Percentiles rank a stretch among this genome's conserved stretches.
Evolutionary conservation across 2,113 vertebrate genomes (phyloP).

Genomic region (Alethe diademata): DNA sequence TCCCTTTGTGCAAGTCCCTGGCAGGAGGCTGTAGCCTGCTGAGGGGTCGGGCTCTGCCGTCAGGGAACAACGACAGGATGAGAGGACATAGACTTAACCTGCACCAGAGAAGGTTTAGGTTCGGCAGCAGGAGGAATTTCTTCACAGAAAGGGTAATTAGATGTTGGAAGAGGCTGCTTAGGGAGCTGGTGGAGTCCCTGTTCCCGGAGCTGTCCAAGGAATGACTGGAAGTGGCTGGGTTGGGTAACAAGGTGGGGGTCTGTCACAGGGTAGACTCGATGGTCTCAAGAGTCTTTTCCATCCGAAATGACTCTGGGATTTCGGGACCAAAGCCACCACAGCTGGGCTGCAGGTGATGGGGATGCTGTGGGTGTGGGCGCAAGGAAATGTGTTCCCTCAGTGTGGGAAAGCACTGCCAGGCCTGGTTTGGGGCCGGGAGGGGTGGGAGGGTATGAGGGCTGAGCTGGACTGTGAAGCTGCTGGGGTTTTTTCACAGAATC

Average conservation of each 20-base stretch:
- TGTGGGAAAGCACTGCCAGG: background rate
- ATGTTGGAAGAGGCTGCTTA: background rate
- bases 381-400: background rate
- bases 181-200: background rate
- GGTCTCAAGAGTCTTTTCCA: background rate
- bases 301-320: background rate
- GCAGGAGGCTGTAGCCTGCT: background rate
- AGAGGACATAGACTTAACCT: no score
- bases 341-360: background rate
- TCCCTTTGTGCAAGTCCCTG: background rate
- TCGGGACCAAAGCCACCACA: background rate
- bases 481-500: background rate
- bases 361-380: background rate
- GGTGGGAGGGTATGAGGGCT: fast-evolving
- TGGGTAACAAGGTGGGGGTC: background rate
- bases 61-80: background rate
- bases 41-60: background rate
- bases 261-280: background rate
- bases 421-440: background rate
- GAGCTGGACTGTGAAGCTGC: background rate
- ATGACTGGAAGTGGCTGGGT: background rate
- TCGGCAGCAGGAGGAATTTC: background rate
- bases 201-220: background rate
- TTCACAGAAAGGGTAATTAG: background rate
- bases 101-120: background rate